Percentiles rank a stretch among this genome's conserved stretches.
These are phyloP conservation scores for Protaetia brevitarsis DNA, from an alignment of 1,140 invertebrate species.

Conservation along the genomic window DNA sequence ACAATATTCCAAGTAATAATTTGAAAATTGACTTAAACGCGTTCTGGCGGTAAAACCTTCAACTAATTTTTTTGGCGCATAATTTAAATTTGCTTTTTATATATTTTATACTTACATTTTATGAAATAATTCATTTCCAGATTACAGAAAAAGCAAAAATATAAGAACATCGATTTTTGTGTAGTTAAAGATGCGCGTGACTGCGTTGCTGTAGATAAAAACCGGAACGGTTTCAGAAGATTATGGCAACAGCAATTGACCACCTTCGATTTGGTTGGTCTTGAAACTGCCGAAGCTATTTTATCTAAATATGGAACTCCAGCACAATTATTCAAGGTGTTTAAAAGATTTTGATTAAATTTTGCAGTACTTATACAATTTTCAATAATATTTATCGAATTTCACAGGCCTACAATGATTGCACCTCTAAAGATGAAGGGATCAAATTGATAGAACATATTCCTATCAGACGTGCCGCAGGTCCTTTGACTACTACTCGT, in stretches of 20 bases:
- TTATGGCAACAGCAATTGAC: constrained; percentile 77
- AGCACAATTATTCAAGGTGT: constrained; percentile 60
- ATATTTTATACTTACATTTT: background rate
- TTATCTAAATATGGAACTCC: constrained; percentile 64
- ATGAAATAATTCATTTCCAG: constrained; percentile 33
- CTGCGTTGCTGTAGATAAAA: constrained; percentile 65
- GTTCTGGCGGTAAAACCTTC: no score
- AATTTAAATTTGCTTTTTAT: no score
- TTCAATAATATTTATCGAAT: constrained; percentile 21
- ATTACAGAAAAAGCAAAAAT: constrained; percentile 51
- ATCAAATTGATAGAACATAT: constrained; percentile 65
- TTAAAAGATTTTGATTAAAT: background rate
- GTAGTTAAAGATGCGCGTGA: constrained; percentile 64
- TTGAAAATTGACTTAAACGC: no score
- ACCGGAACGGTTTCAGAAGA: constrained; percentile 67
- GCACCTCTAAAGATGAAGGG: constrained; percentile 50
- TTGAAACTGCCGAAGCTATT: constrained; percentile 73
- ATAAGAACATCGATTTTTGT: constrained; percentile 61
- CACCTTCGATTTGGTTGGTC: constrained; percentile 66
- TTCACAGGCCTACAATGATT: constrained; percentile 57
- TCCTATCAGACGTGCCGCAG: constrained; percentile 63
- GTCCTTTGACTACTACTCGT: constrained; percentile 58
- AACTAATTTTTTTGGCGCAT: no score
- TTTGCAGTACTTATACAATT: background rate
- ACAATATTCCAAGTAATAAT: no score